A percentile compares a stretch with the other conserved stretches of the same genome.
Conservation (phyloP, 1,140 invertebrate species). For the Asobara japonica region DNA sequence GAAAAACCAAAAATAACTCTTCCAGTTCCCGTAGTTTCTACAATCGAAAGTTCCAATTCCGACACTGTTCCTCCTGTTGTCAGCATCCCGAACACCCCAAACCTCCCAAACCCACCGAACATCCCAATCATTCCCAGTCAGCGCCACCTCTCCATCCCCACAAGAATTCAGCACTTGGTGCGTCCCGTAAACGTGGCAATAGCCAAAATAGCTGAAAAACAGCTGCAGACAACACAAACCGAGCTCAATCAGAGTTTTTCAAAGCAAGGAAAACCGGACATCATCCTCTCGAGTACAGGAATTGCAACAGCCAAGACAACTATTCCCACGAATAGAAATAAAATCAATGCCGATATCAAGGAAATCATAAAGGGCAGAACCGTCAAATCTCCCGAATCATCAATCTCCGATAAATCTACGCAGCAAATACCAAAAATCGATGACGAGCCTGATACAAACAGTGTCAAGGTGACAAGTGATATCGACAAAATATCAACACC, state of each 20-base stretch:
- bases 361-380: constrained; percentile 43
- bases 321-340: constrained; percentile 40
- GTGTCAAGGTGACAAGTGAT: constrained; percentile 39
- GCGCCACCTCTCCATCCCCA: constrained; percentile 61
- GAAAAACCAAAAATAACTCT: constrained; percentile 53
- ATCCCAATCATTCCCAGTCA: not conserved
- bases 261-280: constrained; percentile 1
- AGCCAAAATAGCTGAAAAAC: constrained; percentile 58
- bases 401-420: constrained; percentile 22
- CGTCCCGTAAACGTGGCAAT: constrained; percentile 63
- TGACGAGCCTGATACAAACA: constrained; percentile 46
- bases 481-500: constrained; percentile 33
- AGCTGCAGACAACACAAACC: not conserved
- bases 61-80: too few relatives aligned
- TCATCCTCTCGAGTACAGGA: constrained; percentile 6
- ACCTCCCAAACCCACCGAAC: not conserved
- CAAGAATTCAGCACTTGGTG: constrained; percentile 63
- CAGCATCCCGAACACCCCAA: constrained; percentile 35
- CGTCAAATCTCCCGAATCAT: constrained; percentile 42
- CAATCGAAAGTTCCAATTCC: too few relatives aligned
- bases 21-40: too few relatives aligned
- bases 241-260: not conserved
- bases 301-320: constrained; percentile 28
- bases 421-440: not conserved
- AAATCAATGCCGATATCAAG: constrained; percentile 41